Base-by-base conservation (phyloP, 2,113 vertebrate species). In the Progne subis region DNA sequence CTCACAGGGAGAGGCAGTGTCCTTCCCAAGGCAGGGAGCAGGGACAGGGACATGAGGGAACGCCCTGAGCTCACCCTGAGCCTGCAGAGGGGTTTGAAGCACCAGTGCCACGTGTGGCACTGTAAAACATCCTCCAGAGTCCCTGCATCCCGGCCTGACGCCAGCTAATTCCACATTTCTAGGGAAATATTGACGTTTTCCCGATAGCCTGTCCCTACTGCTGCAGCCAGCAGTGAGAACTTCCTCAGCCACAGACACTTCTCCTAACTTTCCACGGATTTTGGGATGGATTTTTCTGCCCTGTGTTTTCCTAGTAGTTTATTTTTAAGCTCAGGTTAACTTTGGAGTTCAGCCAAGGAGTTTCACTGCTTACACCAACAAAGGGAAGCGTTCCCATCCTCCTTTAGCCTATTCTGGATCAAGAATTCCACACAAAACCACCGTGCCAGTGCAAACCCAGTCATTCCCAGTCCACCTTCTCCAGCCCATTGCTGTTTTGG, bases 21-120 rank as follows among this genome's bases (percentile, higher is more conserved):
- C 84, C 71, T 67, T 61, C 39, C 55, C 41, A 4, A 5, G 6
- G 44, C 46, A 68, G 53, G 64, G 64, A 47, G 44, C 52, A n/a
- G 59, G 7, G 34, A n/a, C 2, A 0, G 81, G 68, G 85, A 16
- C 29, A 5, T 7, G 24, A 61, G 61, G 70, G 44, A 5, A 34
- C 12, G 9, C 31, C 7, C 5, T 15, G 53, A 13, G 68, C 57
- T 17, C 81, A 14, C 59, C 67, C 79, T 3, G 14, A 21, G n/a
- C 26, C 43, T 21, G 37, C 46, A 26, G 32, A 14, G 14, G 17
- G 0, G 28, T 75, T 18, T 17, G 41, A 15, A 61, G 71, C 59
- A 12, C 18, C 4, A 46, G 4, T 1, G 0, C 14, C 39, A 57
- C 57, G 25, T 7, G 4, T 4, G 39, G 74, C 11, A 8, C 49